Evolutionary conservation across 2,797 vertebrate species (phyloP).

Genomic region (Orientallactaga sibirica): DNA sequence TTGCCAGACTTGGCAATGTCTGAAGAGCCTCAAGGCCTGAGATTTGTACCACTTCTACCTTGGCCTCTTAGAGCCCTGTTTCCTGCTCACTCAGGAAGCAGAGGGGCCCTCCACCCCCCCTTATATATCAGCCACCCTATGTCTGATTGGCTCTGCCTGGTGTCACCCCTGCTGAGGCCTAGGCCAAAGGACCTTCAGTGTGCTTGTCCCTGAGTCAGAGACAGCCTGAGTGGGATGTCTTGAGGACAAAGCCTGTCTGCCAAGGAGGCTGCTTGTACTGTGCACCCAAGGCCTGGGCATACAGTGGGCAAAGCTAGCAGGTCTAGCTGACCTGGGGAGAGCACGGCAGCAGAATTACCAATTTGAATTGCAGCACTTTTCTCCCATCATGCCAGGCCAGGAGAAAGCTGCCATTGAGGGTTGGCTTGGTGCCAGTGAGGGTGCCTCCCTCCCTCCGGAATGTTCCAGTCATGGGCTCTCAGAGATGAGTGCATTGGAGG

Average conservation of each 20-base stretch:
- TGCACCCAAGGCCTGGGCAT: background rate
- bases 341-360: background rate
- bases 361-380: background rate
- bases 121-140: background rate
- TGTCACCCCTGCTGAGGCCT: background rate
- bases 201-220: background rate
- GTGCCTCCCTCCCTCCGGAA: background rate
- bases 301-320: background rate
- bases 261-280: background rate
- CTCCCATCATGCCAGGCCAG: background rate
- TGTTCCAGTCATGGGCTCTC: background rate
- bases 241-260: background rate
- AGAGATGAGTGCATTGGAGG: rapidly evolving
- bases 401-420: background rate
- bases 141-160: background rate
- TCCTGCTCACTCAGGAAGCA: background rate
- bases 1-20: background rate
- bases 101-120: too few species aligned
- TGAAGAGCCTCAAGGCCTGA: background rate
- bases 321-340: background rate
- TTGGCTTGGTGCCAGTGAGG: too few species aligned
- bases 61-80: background rate
- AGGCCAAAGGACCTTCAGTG: background rate
- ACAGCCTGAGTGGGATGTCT: background rate
- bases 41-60: background rate